These are phyloP conservation scores for Eilema depressum DNA, from an alignment of 2,888 invertebrate species.

Conservation along the genomic window DNA sequence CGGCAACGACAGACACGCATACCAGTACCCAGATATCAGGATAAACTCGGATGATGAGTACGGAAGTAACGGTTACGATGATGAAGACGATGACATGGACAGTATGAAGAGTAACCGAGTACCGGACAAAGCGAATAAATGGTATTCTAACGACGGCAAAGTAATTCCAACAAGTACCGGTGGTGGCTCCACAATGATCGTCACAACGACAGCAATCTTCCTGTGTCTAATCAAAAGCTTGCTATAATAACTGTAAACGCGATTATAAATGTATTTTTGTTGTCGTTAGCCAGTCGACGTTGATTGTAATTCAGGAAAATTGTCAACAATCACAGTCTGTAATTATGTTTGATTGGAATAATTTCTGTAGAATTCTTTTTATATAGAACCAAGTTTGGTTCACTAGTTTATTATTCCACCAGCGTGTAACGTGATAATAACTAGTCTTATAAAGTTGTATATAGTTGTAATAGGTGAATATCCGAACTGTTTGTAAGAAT, in stretches of 20 bases:
- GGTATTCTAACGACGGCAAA: conserved; percentile 83
- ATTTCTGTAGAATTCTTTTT: conserved; percentile 47
- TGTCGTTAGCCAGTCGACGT: conserved; percentile 29
- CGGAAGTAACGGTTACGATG: conserved; percentile 77
- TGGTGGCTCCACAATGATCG: conserved; percentile 50
- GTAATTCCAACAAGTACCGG: conserved; percentile 63
- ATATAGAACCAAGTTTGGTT: conserved; percentile 33
- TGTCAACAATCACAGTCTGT: conserved; percentile 47
- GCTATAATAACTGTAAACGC: conserved; percentile 50
- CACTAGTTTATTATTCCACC: conserved; percentile 57
- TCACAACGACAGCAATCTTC: conserved; percentile 59
- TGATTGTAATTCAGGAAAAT: conserved; percentile 48
- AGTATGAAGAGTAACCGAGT: conserved; percentile 79
- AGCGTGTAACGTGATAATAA: conserved; percentile 86
- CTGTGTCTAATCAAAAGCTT: conserved; percentile 56
- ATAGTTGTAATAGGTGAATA: conserved; percentile 73
- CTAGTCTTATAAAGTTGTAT: conserved; percentile 80
- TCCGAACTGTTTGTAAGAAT: conserved; percentile 64
- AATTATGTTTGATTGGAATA: conserved; percentile 49
- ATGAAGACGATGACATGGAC: conserved; percentile 67
- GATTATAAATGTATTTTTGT: conserved; percentile 35
- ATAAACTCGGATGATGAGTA: conserved; percentile 79
- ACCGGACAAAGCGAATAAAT: conserved; percentile 83
- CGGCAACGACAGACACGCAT: conserved; percentile 80
- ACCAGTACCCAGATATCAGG: conserved; percentile 78